Percentiles rank a stretch among this genome's conserved stretches.
phyloP scores from a whole-genome alignment of 2,888 invertebrate genomes.

The Napeogenes inachia region DNA sequence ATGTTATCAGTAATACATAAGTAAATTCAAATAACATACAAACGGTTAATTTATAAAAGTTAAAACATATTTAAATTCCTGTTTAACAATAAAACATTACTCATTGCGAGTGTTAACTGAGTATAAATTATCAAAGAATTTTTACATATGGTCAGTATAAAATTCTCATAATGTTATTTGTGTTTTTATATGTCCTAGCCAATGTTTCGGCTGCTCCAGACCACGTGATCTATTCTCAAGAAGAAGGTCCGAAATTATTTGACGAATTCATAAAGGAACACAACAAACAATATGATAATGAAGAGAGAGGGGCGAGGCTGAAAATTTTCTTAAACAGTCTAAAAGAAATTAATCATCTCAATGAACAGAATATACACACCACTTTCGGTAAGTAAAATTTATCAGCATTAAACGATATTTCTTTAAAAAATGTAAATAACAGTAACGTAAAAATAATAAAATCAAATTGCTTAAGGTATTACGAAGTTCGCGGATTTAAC shows the following conservation, averaged over 20 bases:
- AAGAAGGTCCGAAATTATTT: conserved; percentile 21
- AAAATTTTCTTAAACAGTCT: conserved; percentile 29
- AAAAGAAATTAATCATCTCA: conserved; percentile 22
- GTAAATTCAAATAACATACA: no score
- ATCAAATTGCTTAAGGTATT: conserved; percentile 17
- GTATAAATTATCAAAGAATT: no score
- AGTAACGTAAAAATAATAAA: neutral
- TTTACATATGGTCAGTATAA: no score
- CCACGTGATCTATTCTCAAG: conserved; percentile 13
- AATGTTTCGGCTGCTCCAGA: neutral
- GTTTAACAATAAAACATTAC: no score
- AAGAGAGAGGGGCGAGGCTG: conserved; percentile 86
- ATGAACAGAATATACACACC: conserved; percentile 16
- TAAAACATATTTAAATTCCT: no score
- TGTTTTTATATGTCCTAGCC: neutral
- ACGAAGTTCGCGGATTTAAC: conserved; percentile 31
- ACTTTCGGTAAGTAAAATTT: conserved; percentile 23
- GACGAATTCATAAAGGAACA: conserved; percentile 24
- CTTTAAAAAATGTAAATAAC: neutral
- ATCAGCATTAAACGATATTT: neutral
- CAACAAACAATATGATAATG: conserved; percentile 44
- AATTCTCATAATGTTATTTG: no score
- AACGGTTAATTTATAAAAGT: no score
- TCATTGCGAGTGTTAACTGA: no score
- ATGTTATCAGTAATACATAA: no score